Evolutionary conservation across 2,113 vertebrate genomes (phyloP), one percentile per base, ranked within the genome.

Genomic region (Dunckerocampus dactyliophorus): DNA sequence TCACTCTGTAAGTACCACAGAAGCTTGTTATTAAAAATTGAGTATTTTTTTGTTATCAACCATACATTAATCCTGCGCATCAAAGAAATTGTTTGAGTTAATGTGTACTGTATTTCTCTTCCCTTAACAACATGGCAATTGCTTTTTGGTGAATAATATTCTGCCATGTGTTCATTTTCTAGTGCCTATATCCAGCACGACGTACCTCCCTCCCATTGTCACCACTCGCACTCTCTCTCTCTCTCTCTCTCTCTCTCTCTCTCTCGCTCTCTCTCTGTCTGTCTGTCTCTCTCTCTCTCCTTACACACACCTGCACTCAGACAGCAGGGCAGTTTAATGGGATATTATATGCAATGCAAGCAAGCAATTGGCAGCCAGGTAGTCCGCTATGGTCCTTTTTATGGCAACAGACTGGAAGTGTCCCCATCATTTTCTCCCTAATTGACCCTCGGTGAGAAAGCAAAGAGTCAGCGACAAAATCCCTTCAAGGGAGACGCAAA

Each of bases 11-110:
- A 82, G 77, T 83, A 72, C 75, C 60, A 34, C 60, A 82, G 77
- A 81, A 74, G 71, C 82, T 83, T 86, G 79, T 85, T 87, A 76
- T 87, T 84, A 66, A 77, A 84, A 86, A 87, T 82, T 76, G 70
- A 79, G 75, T 71, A 71, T 87, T 85, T 87, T 85, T 83, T 83
- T 87, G 81, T 88, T 88, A 84, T 82, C 78, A 65, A 24, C 59
- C 70, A 84, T 86, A 85, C 86, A 86, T 84, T 82, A 83, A 82
- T 82, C 70, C 70, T 50, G 68, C 50, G 63, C 72, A 74, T 83
- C 80, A 85, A 80, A 81, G 65, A 79, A 87, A 82, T 79, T 76
- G 71, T 51, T 42, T 60, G 53, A 42, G 67, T 31, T 80, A 75
- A 83, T 83, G 81, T 82, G 71, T 69, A 53, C 69, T 62, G 56